Evolutionary conservation across 2,113 vertebrate genomes (phyloP).

Genomic region (Eurypyga helias): DNA sequence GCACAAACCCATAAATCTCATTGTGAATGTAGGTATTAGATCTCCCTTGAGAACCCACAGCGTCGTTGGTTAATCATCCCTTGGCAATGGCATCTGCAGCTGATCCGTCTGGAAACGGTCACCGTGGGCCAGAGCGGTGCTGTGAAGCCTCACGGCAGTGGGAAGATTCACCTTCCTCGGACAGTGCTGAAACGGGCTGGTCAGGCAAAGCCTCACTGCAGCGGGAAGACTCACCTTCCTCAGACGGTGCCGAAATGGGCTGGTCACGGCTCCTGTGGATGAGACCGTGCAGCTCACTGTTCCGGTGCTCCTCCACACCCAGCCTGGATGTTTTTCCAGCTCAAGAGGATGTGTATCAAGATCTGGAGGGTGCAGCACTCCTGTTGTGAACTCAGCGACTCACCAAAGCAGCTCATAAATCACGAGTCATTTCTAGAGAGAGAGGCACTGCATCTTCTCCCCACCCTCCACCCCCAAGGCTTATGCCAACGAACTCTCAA

Average conservation of each 20-base stretch:
- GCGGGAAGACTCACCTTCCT: background rate
- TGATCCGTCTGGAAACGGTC: background rate
- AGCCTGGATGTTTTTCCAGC: background rate
- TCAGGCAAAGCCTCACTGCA: too few species aligned
- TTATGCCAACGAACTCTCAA: background rate
- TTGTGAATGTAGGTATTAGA: too few species aligned
- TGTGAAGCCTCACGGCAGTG: background rate
- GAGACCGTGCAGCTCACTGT: too few species aligned
- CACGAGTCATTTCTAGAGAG: background rate
- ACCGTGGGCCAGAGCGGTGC: background rate
- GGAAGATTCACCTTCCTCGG: background rate
- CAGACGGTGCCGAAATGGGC: background rate
- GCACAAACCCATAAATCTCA: background rate
- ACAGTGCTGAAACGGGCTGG: background rate
- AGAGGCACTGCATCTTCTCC: background rate
- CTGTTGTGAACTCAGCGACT: background rate
- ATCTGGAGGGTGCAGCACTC: background rate
- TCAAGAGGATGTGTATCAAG: background rate
- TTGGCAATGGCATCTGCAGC: background rate
- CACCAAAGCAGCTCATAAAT: background rate
- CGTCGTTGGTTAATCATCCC: fast-evolving
- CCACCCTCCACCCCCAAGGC: background rate
- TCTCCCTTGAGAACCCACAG: background rate
- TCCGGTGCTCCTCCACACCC: background rate
- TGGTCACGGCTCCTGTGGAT: background rate